Percentiles rank a stretch among this genome's conserved stretches.
These are phyloP conservation scores for Linyphia triangularis DNA, from an alignment of 2,888 invertebrate species.

Conservation along the genomic window DNA sequence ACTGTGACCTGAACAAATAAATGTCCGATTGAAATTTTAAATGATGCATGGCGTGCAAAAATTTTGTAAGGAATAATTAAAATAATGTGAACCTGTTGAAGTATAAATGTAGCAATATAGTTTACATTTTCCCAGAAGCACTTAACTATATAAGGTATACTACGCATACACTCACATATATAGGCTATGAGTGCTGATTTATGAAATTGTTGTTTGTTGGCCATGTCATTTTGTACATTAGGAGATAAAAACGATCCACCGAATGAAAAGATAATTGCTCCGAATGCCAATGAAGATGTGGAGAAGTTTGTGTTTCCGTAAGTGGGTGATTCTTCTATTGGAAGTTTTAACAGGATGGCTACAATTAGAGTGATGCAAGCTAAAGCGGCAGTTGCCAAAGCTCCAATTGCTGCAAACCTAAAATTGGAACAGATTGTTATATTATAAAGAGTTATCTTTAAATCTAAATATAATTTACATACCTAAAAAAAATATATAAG, in stretches of 20 bases:
- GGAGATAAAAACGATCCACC: slow-evolving; percentile 88
- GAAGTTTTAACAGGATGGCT: slow-evolving; percentile 83
- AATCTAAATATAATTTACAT: no score
- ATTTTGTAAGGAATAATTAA: no score
- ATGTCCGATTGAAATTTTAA: no score
- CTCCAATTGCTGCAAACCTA: slow-evolving; percentile 85
- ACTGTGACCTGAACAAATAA: no score
- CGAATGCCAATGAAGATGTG: slow-evolving; percentile 86
- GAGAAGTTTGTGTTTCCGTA: slow-evolving; percentile 82
- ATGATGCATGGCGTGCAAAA: no score
- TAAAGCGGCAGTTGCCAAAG: slow-evolving; percentile 83
- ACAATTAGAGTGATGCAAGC: slow-evolving; percentile 85
- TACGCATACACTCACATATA: slow-evolving; percentile 82
- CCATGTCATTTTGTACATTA: slow-evolving; percentile 95
- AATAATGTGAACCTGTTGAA: no score
- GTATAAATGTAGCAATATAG: no score
- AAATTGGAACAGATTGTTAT: neutral
- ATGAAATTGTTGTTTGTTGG: slow-evolving; percentile 86
- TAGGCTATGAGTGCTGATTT: slow-evolving; percentile 87
- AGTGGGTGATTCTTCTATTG: neutral
- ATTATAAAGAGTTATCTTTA: neutral
- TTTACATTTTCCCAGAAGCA: no score
- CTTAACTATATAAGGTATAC: no score
- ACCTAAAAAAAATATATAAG: neutral
- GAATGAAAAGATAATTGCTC: slow-evolving; percentile 86